Base-by-base conservation (phyloP, 2,113 vertebrate species). In the Osmerus mordax region DNA sequence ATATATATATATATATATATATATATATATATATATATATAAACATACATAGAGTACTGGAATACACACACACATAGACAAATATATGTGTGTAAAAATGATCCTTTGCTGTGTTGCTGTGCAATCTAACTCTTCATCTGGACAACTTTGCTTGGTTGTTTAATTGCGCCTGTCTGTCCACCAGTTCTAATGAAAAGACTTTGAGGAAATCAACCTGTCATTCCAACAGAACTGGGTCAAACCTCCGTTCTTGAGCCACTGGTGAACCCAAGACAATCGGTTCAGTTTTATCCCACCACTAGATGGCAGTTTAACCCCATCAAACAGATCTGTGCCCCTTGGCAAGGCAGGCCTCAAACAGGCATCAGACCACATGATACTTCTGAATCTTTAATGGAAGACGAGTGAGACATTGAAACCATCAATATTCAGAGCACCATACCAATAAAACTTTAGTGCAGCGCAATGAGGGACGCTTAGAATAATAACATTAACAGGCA, bases 391-490 rank as follows among this genome's bases (percentile, higher is more conserved):
- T 86, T 89, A 85, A 90, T 88, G 81, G 83, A 80, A 84, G 85
- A 83, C 81, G 86, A 89, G 84, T 87, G 86, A 88, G 83, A 81
- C 79, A 72, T 86, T 86, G 82, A 87, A 81, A 82, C 83, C 70
- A 90, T 91, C 84, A 89, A 82, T 87, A 91, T 91, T 91, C 89
- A 66, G 73, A 79, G 81, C 87, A 85, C 84, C 87, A 75, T 69
- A 68, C 76, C 84, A 85, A 81, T 87, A 88, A 90, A 89, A 89
- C 83, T 88, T 88, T 83, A 86, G 84, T 70, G 82, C 79, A 87
- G 86, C 41, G 9, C 78, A 58, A 86, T 76, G 83, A 89, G 85
- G 67, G 85, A 80, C 73, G 82, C 80, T 79, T 80, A 69, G 86
- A 90, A 90, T 90, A 85, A 86, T 87, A 86, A 89, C 83, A 81